Evolutionary conservation across 2,888 invertebrate genomes (phyloP).

Genomic region (Apeira syringaria): DNA sequence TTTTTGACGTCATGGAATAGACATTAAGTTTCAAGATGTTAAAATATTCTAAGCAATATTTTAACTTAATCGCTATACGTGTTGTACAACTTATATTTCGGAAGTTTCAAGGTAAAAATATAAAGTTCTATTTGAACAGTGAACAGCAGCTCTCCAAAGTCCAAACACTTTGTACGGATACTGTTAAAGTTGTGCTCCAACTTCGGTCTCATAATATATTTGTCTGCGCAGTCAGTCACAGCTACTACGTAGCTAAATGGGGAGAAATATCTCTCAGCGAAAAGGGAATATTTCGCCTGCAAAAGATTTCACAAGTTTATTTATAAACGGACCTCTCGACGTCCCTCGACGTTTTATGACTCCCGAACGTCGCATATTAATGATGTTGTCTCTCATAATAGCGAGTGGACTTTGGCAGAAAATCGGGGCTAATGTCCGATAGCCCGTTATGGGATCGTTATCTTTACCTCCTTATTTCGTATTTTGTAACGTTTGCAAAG

Average conservation of each 20-base stretch:
- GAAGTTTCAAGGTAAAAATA: slow-evolving; percentile 1
- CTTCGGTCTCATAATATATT: slow-evolving; percentile 29
- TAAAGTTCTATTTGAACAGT: slow-evolving; percentile 2
- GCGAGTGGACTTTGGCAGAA: slow-evolving; percentile 19
- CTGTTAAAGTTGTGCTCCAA: slow-evolving; percentile 24
- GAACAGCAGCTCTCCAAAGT: slow-evolving; percentile 9
- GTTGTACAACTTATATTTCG: background rate
- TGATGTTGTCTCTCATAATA: slow-evolving; percentile 27
- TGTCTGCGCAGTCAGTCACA: slow-evolving; percentile 29
- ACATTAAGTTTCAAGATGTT: too few relatives aligned
- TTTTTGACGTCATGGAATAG: too few relatives aligned
- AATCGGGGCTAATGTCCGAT: slow-evolving; percentile 18
- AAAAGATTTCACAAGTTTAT: slow-evolving; percentile 29
- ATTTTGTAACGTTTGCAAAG: slow-evolving; percentile 1
- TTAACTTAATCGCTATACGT: too few relatives aligned
- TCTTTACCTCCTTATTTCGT: slow-evolving; percentile 4
- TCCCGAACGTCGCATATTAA: slow-evolving; percentile 28
- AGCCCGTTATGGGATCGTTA: slow-evolving; percentile 19
- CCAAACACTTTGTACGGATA: slow-evolving; percentile 22
- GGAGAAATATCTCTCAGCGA: slow-evolving; percentile 20
- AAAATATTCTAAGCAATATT: too few relatives aligned
- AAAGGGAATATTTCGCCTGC: slow-evolving; percentile 20
- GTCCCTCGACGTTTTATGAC: slow-evolving; percentile 26
- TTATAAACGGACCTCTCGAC: slow-evolving; percentile 31
- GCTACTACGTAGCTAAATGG: slow-evolving; percentile 21